Evolutionary conservation across 2,113 vertebrate genomes (phyloP), one percentile per base, ranked within the genome.

Genomic region (Lates calcarifer): DNA sequence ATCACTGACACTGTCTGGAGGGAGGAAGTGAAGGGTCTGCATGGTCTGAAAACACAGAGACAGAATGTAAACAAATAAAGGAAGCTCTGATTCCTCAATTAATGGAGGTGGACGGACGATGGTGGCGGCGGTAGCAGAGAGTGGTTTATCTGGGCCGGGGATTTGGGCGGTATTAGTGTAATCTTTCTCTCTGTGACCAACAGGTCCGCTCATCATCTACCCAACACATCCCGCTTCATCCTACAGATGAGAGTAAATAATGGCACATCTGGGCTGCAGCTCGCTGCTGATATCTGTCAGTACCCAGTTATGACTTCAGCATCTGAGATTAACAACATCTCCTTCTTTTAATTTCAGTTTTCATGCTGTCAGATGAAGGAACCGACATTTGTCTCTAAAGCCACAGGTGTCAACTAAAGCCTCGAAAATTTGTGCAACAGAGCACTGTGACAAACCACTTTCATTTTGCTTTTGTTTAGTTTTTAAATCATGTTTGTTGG

Each of bases 91-190:
- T 18, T 43, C 51, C 45, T 62, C 47, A 1, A 11, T 29, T 3
- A 28, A 39, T n/a, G 28, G 37, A 63, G 57, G 64, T 33, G 43
- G 49, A 20, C 45, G 45, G 18, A 37, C 45, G 6, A 8, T 18
- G 18, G 47, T 6, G 41, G 55, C 26, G 6, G 13, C 12, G 13
- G 37, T 2, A 4, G 29, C 55, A 5, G 29, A 72, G 73, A 66
- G 67, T 15, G 74, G 8, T 88, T 82, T 62, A 88, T 84, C 72
- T 71, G 68, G 9, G 55, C 68, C 7, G 33, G 12, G 82, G 88
- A 84, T 90, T 92, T 86, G 26, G 10, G 69, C 14, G 41, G 82
- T n/a, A 90, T 91, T 90, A 92, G 45, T 84, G 26, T 90, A 88
- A 92, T 90, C 91, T 90, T 71, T 28, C 47, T 55, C 65, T 76